Conservation (phyloP, 2,113 vertebrate species). For the Atrichornis clamosus region DNA sequence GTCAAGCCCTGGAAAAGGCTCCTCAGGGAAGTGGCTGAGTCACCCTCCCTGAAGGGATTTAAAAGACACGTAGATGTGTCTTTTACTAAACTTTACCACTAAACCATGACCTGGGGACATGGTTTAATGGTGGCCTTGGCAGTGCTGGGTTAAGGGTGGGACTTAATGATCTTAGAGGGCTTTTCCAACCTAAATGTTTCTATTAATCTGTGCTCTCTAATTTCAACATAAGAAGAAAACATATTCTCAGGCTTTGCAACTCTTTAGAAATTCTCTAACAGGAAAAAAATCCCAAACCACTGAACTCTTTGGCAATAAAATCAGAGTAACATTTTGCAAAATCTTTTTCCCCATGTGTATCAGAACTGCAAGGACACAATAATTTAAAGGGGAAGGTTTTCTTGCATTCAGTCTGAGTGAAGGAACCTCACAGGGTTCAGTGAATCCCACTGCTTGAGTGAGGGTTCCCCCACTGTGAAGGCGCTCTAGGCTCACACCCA, state of each 20-base stretch:
- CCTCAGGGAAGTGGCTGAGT: background rate
- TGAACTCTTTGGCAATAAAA: background rate
- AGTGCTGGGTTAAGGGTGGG: background rate
- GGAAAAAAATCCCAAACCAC: background rate
- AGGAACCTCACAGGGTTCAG: background rate
- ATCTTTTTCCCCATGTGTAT: background rate
- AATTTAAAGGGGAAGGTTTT: background rate
- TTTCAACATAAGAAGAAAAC: background rate
- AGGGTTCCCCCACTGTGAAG: background rate
- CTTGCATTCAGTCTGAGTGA: background rate
- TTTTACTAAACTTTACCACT: too few species aligned
- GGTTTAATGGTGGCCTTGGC: background rate
- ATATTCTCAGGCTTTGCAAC: background rate
- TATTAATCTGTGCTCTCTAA: background rate
- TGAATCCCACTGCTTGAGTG: background rate
- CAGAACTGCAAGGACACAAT: background rate
- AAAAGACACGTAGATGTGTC: background rate
- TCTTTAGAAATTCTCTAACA: background rate
- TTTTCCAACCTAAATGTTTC: background rate
- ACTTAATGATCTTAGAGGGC: background rate
- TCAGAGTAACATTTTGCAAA: background rate
- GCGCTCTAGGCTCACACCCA: background rate
- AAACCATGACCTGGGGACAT: too few species aligned
- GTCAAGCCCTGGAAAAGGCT: background rate
- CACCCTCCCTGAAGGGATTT: background rate